Base-by-base conservation (phyloP, 1,140 invertebrate species). In the Drosophila lacteicornis region DNA sequence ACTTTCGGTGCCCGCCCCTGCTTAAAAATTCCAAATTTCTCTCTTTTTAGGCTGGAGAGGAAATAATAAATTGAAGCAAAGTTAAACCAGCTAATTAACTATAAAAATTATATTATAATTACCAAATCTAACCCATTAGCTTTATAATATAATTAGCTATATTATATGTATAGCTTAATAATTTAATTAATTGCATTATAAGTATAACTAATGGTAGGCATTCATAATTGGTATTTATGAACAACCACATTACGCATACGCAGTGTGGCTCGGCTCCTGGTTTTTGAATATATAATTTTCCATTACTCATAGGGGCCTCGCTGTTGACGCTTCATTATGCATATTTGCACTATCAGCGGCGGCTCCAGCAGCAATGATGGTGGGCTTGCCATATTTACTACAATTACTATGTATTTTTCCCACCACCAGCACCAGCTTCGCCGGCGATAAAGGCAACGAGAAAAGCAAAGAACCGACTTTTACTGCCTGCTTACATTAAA, bases 341-440 rank as follows among this genome's bases (percentile, higher is more conserved):
- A 80, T 88, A 77, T 87, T 83, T 87, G 66, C 84, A 80, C 55
- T 84, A 88, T 80, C 85, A 69, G 74, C 66, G 62, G 42, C 45
- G 62, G 42, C 45, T 59, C 47, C 71, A 77, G 56, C 56, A 86
- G 68, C 53, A 81, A 68, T 49, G 56, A 61, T 47, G 69, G 33
- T 51, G 65, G 42, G 25, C 45, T 46, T 45, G 51, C 19, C 66
- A 55, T 75, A 60, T 75, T 75, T 56, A 75, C 46, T 38, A 49
- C 36, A 43, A 75, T 27, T 75, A 55, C 42, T 36, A 36, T 42
- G 69, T 74, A 56, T 49, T 63, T 75, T 75, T 75, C 58, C 71
- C 60, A 75, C 50, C 69, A 55, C 50, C 50, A 53, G 50, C 27
- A 33, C 5, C 66, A 70, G 66, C 40, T 22, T 59, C 50, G 17